Base-by-base conservation (phyloP, 2,113 vertebrate species). In the Halichoerus grypus region DNA sequence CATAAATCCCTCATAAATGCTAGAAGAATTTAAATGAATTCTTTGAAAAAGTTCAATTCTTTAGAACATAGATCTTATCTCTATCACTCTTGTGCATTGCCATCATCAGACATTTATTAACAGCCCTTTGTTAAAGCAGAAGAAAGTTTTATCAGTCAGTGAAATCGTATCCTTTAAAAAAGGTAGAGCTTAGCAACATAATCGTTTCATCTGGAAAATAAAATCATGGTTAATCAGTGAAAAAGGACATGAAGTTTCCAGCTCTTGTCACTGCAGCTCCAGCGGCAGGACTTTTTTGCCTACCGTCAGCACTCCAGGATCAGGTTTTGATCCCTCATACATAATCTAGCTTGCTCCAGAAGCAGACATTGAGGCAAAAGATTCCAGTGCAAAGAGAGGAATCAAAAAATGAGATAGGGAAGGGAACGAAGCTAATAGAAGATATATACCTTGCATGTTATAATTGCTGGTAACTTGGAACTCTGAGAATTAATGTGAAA, bases 11-110 rank as follows among this genome's bases (percentile, higher is more conserved):
- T 95, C 53, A 53, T 67, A 92, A 79, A 72, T 61, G 31, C 63
- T 96, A 57, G 63, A 59, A 79, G 77, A 93, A 55, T 59, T 69
- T 28, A 97, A 92, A 88, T 55, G 9, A 81, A 86, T 86, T 85
- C 4, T 93, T 93, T 93, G 88, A 69, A 96, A 88, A 90, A 63
- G 4, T 69, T 91, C 28, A 53, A 16, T 61, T 39, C 10, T 97
- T 91, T 91, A 36, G 16, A 57, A 85, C 49, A 94, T 59, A 94
- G 82, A 51, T 57, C 74, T 36, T 79, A 28, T 55, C n/a, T 83
- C n/a, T 93, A 15, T 72, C 36, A 57, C 61, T 77, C 22, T 82
- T 16, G 39, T 67, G 61, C 18, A 80, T n/a, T 89, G 76, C 14
- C 55, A 85, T 28, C 14, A 65, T 84, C 36, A n/a, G 36, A 79